phyloP scores from a whole-genome alignment of 2,888 invertebrate species.

The Molorchus minor region DNA sequence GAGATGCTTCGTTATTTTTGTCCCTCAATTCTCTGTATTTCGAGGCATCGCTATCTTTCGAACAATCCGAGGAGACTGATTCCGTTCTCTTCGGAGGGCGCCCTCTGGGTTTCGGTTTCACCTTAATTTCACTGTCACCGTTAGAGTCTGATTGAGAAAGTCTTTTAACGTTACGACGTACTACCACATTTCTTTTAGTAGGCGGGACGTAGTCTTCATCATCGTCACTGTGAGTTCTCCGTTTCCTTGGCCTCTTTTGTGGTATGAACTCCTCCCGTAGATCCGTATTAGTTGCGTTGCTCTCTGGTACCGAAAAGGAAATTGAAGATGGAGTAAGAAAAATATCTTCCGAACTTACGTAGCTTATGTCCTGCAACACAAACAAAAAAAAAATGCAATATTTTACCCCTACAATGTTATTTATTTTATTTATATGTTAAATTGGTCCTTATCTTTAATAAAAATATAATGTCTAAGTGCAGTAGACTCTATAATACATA shows the following conservation, averaged over 20 bases:
- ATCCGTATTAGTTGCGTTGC: neutral
- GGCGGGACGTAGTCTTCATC: slow-evolving; percentile 58
- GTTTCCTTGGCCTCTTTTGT: slow-evolving; percentile 36
- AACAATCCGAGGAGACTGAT: slow-evolving; percentile 61
- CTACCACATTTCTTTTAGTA: slow-evolving; percentile 33
- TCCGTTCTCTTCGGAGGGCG: slow-evolving; percentile 66
- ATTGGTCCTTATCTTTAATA: too few species aligned
- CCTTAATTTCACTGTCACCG: slow-evolving; percentile 35
- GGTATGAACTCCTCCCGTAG: slow-evolving; percentile 23
- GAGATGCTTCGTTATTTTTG: slow-evolving; percentile 82
- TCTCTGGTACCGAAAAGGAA: neutral
- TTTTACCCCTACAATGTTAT: too few species aligned
- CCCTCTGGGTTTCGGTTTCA: slow-evolving; percentile 56
- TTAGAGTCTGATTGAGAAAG: slow-evolving; percentile 43
- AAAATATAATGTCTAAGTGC: too few species aligned
- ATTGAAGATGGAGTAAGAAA: slow-evolving; percentile 4
- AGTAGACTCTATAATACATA: too few species aligned
- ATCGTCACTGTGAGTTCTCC: slow-evolving; percentile 44
- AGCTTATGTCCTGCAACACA: slow-evolving; percentile 44
- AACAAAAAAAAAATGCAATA: too few species aligned
- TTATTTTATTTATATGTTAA: too few species aligned
- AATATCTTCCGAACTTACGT: slow-evolving; percentile 18
- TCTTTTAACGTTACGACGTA: slow-evolving; percentile 27
- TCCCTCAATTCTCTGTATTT: slow-evolving; percentile 74
- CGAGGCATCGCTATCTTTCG: slow-evolving; percentile 57